Conservation (phyloP, 2,113 vertebrate species). For the Coregonus clupeaformis region DNA sequence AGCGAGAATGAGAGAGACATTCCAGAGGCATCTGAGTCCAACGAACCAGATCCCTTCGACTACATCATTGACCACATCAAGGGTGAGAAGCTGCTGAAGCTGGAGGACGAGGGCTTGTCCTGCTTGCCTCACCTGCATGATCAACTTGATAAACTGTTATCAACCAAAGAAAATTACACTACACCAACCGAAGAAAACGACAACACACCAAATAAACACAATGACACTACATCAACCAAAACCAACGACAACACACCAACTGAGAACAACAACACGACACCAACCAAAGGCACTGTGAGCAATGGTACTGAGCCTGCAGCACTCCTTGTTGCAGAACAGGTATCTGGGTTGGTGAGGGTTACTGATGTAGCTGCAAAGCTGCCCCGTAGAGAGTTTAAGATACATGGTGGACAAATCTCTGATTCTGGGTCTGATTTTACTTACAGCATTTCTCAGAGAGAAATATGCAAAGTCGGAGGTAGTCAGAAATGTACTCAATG, state of each 20-base stretch:
- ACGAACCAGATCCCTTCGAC: background rate
- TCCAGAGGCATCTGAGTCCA: too few species aligned
- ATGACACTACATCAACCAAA: too few species aligned
- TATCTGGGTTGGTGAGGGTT: background rate
- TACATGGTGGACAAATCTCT: slow-evolving; percentile 21
- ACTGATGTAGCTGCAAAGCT: slow-evolving; percentile 5
- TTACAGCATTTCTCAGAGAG: background rate
- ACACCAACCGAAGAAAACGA: too few species aligned
- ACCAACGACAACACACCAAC: too few species aligned
- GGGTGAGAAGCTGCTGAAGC: background rate
- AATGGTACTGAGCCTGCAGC: background rate
- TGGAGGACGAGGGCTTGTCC: background rate
- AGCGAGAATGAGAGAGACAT: too few species aligned
- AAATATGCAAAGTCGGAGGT: background rate
- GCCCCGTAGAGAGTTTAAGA: slow-evolving; percentile 13
- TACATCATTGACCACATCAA: background rate
- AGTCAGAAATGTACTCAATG: slow-evolving; percentile 21
- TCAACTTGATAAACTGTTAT: background rate
- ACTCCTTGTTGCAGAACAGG: background rate
- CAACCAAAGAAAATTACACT: background rate
- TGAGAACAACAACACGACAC: background rate
- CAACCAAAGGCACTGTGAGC: background rate
- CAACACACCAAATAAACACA: too few species aligned
- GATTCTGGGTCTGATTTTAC: slow-evolving; percentile 6
- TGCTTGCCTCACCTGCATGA: background rate